These are phyloP conservation scores for Colostygia pectinataria DNA, from an alignment of 2,888 invertebrate genomes.

Conservation along the genomic window DNA sequence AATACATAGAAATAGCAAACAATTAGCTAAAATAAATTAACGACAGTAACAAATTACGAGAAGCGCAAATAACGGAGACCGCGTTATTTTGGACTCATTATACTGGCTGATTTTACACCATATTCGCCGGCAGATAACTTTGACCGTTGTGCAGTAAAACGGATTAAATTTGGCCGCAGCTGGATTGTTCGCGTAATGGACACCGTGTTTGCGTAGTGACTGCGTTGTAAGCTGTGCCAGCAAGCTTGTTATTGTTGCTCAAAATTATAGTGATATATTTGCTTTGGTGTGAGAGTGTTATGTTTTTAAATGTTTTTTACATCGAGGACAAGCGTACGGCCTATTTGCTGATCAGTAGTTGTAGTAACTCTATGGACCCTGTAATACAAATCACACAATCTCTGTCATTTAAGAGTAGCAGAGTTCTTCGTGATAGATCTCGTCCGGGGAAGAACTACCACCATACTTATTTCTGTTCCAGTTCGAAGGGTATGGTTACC, in stretches of 20 bases:
- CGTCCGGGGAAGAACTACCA: no score
- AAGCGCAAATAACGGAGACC: slow-evolving; percentile 47
- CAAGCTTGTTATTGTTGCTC: slow-evolving; percentile 50
- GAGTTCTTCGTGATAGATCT: no score
- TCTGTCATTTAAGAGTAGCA: no score
- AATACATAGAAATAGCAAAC: slow-evolving; percentile 5
- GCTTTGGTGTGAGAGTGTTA: slow-evolving; percentile 5
- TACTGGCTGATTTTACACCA: slow-evolving; percentile 64
- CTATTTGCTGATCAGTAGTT: no score
- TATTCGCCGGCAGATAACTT: slow-evolving; percentile 62
- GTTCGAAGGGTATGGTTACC: no score
- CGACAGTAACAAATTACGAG: slow-evolving; percentile 45
- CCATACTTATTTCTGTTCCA: no score
- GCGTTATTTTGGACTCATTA: slow-evolving; percentile 69
- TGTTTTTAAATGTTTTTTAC: not conserved
- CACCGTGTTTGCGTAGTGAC: slow-evolving; percentile 44
- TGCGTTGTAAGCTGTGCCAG: slow-evolving; percentile 31
- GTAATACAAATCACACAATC: no score
- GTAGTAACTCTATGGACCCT: no score
- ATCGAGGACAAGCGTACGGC: no score
- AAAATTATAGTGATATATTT: slow-evolving; percentile 16
- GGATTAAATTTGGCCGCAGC: slow-evolving; percentile 73
- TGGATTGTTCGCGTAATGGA: slow-evolving; percentile 69
- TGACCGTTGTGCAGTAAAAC: slow-evolving; percentile 67
- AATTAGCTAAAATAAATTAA: slow-evolving; percentile 41